Base-by-base conservation (phyloP, 1,140 invertebrate genomes). In the Dendrolimus kikuchii region DNA sequence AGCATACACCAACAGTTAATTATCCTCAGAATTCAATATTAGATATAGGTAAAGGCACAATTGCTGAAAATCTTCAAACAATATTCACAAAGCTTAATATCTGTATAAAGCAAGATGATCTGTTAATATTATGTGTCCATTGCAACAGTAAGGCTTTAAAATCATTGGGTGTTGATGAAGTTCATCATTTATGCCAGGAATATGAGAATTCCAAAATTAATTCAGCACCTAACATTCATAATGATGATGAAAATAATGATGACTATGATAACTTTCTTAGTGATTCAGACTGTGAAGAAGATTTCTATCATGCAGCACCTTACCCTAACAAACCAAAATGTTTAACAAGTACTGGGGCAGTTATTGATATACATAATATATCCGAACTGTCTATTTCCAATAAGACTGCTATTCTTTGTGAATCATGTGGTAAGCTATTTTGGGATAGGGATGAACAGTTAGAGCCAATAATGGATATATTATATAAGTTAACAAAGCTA, bases 261-360 rank as follows among this genome's bases (percentile, higher is more conserved):
- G 64, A 66, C 51, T 60, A 61, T 55, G 72, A 65, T 46, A 77
- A 76, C 51, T 81, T 84, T 66, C 55, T 80, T n/a, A 84, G 79
- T 72, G 83, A 84, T 61, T 86, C 79, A 38, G 83, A 86, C 49
- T 65, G 64, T 56, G 83, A 84, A 62, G 74, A 83, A 49, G 65
- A 65, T 49, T 57, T 68, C 23, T 57, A 55, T 43, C 60, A 54
- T 10, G 47, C 62, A 49, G 9, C 36, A 41, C 43, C 66, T 41
- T 62, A 60, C 46, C 40, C n/a, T 10, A 53, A 57, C 48, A 63
- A 55, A 50, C 60, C 51, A 51, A 38, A 41, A 52, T 81, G 71
- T 64, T 55, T 66, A 40, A 81, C 80, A 43, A 75, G 53, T 49
- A 81, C 69, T 53, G 78, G 78, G 50, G 66, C 70, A 5, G 41